These are phyloP conservation scores for Rhincodon typus DNA, from an alignment of 2,797 vertebrate genomes.

Conservation along the genomic window DNA sequence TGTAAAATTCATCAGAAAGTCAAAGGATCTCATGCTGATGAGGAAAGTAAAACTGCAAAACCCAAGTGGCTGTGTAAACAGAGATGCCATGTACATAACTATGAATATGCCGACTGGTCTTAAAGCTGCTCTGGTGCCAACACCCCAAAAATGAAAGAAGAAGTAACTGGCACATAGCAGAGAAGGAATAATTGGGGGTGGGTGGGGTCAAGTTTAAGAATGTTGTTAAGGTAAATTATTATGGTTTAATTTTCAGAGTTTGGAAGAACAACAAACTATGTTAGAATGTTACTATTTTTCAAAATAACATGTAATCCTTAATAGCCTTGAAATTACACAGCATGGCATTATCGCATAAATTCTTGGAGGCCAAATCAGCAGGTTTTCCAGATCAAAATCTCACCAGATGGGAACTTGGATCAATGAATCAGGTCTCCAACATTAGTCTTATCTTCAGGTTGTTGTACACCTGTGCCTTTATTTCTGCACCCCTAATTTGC, in stretches of 20 bases:
- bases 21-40: neutral
- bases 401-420: neutral
- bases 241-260: neutral
- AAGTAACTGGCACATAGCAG: neutral
- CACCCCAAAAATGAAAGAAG: neutral
- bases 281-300: neutral
- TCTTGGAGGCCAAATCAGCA: neutral
- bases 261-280: neutral
- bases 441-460: neutral
- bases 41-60: neutral
- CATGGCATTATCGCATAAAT: neutral
- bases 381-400: neutral
- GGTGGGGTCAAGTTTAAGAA: neutral
- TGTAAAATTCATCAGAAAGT: neutral
- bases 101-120: neutral
- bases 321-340: slow-evolving; percentile 5
- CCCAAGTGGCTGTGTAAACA: neutral
- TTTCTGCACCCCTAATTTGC: no score
- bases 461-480: no score
- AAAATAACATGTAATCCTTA: neutral
- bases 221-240: neutral
- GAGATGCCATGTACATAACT: no score
- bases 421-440: neutral
- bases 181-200: neutral
- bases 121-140: neutral